phyloP scores from a whole-genome alignment of 1,140 invertebrate genomes.

The Lineus longissimus region DNA sequence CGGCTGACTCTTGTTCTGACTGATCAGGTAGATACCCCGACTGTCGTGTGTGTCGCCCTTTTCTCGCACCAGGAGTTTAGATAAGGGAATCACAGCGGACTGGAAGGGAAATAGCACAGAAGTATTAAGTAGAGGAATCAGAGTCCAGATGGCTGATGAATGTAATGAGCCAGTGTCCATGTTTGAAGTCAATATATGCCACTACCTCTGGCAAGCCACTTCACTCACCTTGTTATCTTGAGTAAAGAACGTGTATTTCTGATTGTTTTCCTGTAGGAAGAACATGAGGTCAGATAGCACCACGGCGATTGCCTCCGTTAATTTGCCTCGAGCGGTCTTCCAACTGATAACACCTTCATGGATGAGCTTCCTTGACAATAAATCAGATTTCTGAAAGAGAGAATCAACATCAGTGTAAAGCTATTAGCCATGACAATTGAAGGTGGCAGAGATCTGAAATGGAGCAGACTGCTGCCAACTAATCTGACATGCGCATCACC shows the following conservation, averaged over 20 bases:
- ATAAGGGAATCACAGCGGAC: slow-evolving; percentile 85
- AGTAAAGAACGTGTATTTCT: slow-evolving; percentile 61
- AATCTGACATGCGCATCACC: no score
- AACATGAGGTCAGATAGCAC: slow-evolving; percentile 87
- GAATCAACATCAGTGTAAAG: no score
- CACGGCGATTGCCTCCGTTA: slow-evolving; percentile 70
- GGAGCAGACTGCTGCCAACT: no score
- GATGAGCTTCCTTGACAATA: slow-evolving; percentile 72
- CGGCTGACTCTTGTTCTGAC: slow-evolving; percentile 63
- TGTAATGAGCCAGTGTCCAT: no score
- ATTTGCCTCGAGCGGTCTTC: slow-evolving; percentile 53
- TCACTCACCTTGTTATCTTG: slow-evolving; percentile 56
- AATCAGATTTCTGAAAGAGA: slow-evolving; percentile 71
- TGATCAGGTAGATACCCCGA: slow-evolving; percentile 80
- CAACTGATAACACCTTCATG: slow-evolving; percentile 51
- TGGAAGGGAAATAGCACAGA: slow-evolving; percentile 52
- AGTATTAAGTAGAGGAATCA: slow-evolving; percentile 33
- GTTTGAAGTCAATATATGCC: no score
- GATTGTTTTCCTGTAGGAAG: slow-evolving; percentile 82
- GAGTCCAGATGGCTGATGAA: not conserved
- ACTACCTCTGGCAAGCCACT: no score
- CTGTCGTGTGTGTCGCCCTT: slow-evolving; percentile 82
- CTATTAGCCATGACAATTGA: no score
- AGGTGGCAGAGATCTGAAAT: not conserved
- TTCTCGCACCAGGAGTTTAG: slow-evolving; percentile 84